These are phyloP conservation scores for Drosophila triauraria DNA, from an alignment of 1,140 invertebrate species.

Conservation along the genomic window DNA sequence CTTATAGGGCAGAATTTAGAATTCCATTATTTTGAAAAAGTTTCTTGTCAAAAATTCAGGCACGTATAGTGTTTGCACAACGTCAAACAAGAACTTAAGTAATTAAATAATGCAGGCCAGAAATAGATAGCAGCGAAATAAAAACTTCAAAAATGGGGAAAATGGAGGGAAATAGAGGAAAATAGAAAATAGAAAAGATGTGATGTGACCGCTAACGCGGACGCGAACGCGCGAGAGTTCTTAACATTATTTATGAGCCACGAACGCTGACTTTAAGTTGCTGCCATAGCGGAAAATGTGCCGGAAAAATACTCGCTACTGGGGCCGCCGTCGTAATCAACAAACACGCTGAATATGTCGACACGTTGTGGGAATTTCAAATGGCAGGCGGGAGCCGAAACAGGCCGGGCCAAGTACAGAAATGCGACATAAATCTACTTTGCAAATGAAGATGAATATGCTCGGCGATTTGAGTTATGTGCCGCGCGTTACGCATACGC, in stretches of 20 bases:
- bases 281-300: background rate
- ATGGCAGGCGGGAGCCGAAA: conserved; percentile 11
- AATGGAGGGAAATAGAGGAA: background rate
- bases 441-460: conserved; percentile 31
- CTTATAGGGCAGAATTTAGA: conserved; percentile 13
- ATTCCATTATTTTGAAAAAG: conserved; percentile 36
- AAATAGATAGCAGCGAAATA: conserved; percentile 21
- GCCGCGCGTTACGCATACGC: conserved; percentile 51
- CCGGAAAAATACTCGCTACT: background rate
- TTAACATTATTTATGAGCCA: conserved; percentile 11
- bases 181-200: conserved; percentile 8
- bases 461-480: conserved; percentile 35
- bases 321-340: conserved; percentile 8
- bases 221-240: background rate
- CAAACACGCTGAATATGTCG: conserved; percentile 28
- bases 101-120: conserved; percentile 40
- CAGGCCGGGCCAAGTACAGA: background rate
- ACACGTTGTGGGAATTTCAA: conserved; percentile 37
- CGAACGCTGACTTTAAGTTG: conserved; percentile 21
- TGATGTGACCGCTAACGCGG: background rate
- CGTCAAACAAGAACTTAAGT: conserved; percentile 17
- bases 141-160: background rate
- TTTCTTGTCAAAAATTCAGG: conserved; percentile 32
- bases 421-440: conserved; percentile 46
- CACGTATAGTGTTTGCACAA: conserved; percentile 28